Evolutionary conservation across 37 sponge, comb jelly and placozoan genomes (phyloP), one percentile per base, ranked within the genome.

Genomic region (Eunapius fragilis): DNA sequence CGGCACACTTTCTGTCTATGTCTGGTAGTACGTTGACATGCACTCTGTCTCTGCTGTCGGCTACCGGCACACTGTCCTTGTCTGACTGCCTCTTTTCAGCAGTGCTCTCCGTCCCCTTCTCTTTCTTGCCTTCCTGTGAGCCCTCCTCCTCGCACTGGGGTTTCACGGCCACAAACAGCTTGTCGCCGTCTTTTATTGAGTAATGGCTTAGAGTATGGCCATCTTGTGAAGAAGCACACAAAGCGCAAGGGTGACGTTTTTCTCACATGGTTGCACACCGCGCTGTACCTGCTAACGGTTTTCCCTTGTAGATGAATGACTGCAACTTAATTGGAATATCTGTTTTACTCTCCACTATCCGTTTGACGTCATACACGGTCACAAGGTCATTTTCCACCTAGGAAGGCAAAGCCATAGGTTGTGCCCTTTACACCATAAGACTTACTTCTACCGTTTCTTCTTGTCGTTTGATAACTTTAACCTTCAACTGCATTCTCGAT

Each of bases 271-370:
- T 7, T 25, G 17, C 37, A 25, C 19, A 48, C 24, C 84, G 34
- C 50, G 45, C 12, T 11, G 37, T 31, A 90, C 86, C 90, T 81
- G 32, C 23, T 32, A 90, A 77, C 2, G 82, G 45, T 34, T 70
- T 80, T 37, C 90, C 90, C 25, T 80, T 69, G 71, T 70, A 81
- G 0, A 90, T 67, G 22, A 90, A 67, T 25, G 49, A 71, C 50
- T 74, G 80, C 10, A 48, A 33, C 17, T 80, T 68, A 22, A 68
- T 69, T 69, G 76, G 75, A 12, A 69, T 27, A 27, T 26, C 49
- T 19, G 37, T 37, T 2, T 30, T 69, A 0, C 32, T 35, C 24
- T 77, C 76, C 2, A 90, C 12, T 17, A 81, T 31, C 58, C 31
- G 23, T 70, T 90, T 90, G 25, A 90, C 67, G 1, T 58, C 75